These are phyloP conservation scores for Ecliptopera silaceata DNA, from an alignment of 2,888 invertebrate species.

Conservation along the genomic window DNA sequence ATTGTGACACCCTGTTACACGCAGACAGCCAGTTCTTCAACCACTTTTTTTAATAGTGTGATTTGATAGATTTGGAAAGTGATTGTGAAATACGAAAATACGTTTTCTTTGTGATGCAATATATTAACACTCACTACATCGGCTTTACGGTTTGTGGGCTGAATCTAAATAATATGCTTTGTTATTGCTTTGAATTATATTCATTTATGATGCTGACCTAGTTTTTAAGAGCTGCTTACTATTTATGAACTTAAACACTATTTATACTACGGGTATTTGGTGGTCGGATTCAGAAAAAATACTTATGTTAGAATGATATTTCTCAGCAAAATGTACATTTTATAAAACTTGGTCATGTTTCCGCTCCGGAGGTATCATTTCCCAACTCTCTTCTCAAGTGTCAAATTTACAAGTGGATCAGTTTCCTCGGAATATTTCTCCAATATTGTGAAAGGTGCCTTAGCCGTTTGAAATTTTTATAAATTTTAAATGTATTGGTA, in stretches of 20 bases:
- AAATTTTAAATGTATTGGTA: not conserved
- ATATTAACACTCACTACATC: conserved; percentile 7
- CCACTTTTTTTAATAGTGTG: not conserved
- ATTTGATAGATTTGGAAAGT: conserved; percentile 17
- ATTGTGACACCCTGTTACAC: too few relatives aligned
- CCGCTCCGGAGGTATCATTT: conserved; percentile 26
- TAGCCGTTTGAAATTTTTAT: conserved; percentile 7
- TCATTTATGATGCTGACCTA: conserved; percentile 11
- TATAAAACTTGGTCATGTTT: conserved; percentile 16
- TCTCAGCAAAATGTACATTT: too few relatives aligned
- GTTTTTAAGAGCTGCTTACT: not conserved
- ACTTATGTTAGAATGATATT: too few relatives aligned
- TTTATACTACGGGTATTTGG: too few relatives aligned
- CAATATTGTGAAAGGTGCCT: conserved; percentile 12
- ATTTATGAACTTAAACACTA: not conserved
- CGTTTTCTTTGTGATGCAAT: conserved; percentile 19
- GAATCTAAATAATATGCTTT: conserved; percentile 12
- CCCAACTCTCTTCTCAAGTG: conserved; percentile 9
- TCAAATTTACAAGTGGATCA: not conserved
- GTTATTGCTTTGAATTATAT: conserved; percentile 6
- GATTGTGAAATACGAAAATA: conserved; percentile 14
- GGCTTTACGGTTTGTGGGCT: conserved; percentile 6
- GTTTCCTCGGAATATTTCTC: not conserved
- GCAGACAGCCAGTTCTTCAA: not conserved
- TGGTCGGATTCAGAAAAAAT: too few relatives aligned